phyloP scores from a whole-genome alignment of 2,888 invertebrate species.

The Leucania comma region DNA sequence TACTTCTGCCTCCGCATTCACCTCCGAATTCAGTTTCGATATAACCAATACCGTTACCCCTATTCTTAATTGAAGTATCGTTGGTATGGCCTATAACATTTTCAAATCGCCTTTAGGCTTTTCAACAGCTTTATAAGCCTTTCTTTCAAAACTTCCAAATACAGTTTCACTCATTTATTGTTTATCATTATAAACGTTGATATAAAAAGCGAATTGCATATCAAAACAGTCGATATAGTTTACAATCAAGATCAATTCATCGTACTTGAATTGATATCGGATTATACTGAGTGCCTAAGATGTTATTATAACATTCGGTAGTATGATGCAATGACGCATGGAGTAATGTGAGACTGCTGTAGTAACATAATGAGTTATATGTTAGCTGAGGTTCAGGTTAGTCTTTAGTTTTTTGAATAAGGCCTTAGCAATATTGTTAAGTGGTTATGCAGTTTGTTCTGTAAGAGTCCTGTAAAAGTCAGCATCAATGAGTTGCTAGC shows the following conservation, averaged over 20 bases:
- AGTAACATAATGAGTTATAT: too few species aligned
- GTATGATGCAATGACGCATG: conserved; percentile 3
- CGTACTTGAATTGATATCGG: conserved; percentile 10
- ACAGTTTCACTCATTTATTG: background rate
- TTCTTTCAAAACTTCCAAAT: background rate
- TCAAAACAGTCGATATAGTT: conserved; percentile 12
- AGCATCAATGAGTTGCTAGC: too few species aligned
- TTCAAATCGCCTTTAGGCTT: background rate
- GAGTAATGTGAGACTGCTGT: background rate
- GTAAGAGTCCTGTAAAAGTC: too few species aligned
- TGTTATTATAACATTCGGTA: conserved; percentile 45
- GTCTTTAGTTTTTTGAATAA: too few species aligned
- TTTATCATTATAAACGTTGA: background rate
- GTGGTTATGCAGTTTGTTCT: too few species aligned
- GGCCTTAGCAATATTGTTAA: too few species aligned
- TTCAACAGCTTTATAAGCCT: background rate
- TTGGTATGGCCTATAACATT: background rate
- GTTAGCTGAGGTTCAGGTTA: background rate
- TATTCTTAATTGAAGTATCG: background rate
- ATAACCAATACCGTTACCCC: too few species aligned
- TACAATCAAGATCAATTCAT: conserved; percentile 23
- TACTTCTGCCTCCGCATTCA: too few species aligned
- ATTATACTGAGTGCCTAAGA: conserved; percentile 1
- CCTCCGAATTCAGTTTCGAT: too few species aligned
- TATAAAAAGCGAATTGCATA: background rate